Evolutionary conservation across 2,888 invertebrate genomes (phyloP).

Genomic region (Myopa testacea): DNA sequence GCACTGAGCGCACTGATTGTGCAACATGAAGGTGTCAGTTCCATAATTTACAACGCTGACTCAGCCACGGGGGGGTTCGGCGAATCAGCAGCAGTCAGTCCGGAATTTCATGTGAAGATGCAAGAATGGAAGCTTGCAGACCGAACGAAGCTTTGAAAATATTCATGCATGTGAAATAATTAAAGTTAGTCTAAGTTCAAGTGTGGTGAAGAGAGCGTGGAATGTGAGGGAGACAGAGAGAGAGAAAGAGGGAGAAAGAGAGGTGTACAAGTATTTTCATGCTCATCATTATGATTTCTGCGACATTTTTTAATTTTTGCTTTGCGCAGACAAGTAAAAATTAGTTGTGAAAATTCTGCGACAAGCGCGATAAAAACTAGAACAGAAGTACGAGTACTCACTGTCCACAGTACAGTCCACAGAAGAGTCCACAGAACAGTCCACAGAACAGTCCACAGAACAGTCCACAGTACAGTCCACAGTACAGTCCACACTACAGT

Average conservation of each 20-base stretch:
- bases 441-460: background rate
- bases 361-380: conserved; percentile 46
- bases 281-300: too few species aligned
- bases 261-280: too few species aligned
- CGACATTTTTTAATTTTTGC: too few species aligned
- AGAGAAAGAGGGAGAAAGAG: too few species aligned
- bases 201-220: background rate
- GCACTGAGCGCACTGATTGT: conserved; percentile 20
- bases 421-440: background rate
- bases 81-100: conserved; percentile 47
- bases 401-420: background rate
- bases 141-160: too few species aligned
- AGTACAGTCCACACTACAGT: too few species aligned
- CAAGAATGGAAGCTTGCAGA: too few species aligned
- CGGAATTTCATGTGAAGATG: too few species aligned
- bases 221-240: too few species aligned
- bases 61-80: conserved; percentile 59
- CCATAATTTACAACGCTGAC: conserved; percentile 65
- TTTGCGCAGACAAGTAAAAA: conserved; percentile 39
- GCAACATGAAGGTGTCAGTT: conserved; percentile 62
- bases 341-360: conserved; percentile 53
- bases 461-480: too few species aligned
- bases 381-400: conserved; percentile 3
- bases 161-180: too few species aligned
- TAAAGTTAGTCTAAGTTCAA: background rate